These are phyloP conservation scores for Rhegmatorhina hoffmannsi DNA, from an alignment of 2,113 vertebrate species.

Conservation along the genomic window DNA sequence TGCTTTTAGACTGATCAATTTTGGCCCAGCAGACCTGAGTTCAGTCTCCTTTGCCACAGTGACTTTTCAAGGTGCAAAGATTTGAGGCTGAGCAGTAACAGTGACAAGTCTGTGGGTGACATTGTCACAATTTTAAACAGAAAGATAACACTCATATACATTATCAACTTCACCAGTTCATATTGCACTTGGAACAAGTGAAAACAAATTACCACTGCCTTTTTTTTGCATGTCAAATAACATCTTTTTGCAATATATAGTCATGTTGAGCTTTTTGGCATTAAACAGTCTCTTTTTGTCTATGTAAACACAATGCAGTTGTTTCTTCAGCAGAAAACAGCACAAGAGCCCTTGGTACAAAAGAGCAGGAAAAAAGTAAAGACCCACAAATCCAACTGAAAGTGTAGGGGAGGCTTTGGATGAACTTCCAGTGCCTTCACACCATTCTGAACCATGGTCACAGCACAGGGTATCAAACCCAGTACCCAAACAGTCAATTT, in stretches of 20 bases:
- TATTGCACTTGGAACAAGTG: not conserved
- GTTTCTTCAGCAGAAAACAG: not conserved
- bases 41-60: not conserved
- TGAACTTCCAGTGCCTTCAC: accelerated
- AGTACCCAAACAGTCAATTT: not conserved
- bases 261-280: not conserved
- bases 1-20: not conserved
- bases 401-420: not conserved
- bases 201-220: not conserved
- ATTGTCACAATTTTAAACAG: not conserved
- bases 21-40: not conserved
- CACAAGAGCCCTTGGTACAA: not conserved
- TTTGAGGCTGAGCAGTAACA: not conserved
- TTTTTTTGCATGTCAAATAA: not conserved
- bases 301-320: not conserved
- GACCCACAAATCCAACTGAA: not conserved
- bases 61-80: not conserved
- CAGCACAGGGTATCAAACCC: not conserved
- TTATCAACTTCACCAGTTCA: not conserved
- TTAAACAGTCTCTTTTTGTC: not conserved
- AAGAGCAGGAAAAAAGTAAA: not conserved
- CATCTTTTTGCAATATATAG: not conserved
- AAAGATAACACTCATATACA: not conserved
- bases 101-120: not conserved
- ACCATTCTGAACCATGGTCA: not conserved